Base-by-base conservation (phyloP, 2,113 vertebrate species). In the Alethe diademata region DNA sequence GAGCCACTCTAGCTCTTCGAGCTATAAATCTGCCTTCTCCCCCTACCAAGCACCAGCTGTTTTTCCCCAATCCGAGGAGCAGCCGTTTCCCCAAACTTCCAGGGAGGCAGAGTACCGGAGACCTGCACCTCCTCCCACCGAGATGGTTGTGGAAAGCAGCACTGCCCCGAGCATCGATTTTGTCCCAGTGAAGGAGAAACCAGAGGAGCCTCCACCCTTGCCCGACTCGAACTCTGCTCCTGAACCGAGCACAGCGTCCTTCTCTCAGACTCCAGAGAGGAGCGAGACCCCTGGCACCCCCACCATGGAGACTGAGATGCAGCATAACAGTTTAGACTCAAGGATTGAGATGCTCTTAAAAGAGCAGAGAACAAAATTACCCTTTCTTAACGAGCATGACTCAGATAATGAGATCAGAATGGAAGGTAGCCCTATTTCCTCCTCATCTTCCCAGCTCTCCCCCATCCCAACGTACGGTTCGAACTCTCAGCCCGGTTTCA, bases 341-440 rank as follows among this genome's bases (percentile, higher is more conserved):
- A 98, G 99, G 81, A 99, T 99, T 36, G 99, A 99, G 97, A 99
- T 99, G 99, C 98, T 99, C 94, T 98, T 99, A 91, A 99, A 99
- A 97, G 99, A 99, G 95, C 99, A 99, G 97, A 98, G 98, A 97
- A 99, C 99, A 97, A 99, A 99, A 93, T 96, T 99, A 90, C 99
- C 99, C n/a, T 99, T 99, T 97, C 97, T 99, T 35, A 98, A 97
- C 0, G 99, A 99, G 86, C 98, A 98, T 40, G 99, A 99, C 97
- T 99, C 99, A 0, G 99, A 99, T 96, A 97, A 97, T 0, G 99
- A 99, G 96, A 97, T 99, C 92, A 98, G 98, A 93, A 99, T 99
- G 99, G 99, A 99, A 96, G 99, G 99, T 50, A 99, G 99, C 93
- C 99, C 99, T 1, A 99, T 99, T 93, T 99, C 99, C 66, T 99